A percentile compares a stretch with the other conserved stretches of the same genome.
These are phyloP conservation scores for Gymnocypris eckloni DNA, from an alignment of 2,797 vertebrate genomes.

Conservation along the genomic window DNA sequence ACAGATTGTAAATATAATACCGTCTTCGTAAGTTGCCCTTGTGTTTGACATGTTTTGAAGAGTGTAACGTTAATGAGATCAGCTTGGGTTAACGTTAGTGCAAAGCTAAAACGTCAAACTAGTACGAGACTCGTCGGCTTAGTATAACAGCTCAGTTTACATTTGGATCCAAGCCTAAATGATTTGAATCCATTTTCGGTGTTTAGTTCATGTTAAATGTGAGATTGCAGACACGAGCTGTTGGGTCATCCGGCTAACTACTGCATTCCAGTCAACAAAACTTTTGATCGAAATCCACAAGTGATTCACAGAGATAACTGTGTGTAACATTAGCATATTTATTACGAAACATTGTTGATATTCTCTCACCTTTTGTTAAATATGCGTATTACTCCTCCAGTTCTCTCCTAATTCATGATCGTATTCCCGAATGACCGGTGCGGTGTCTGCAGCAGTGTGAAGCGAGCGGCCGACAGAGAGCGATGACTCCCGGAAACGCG, in stretches of 20 bases:
- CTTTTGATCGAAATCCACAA: background rate
- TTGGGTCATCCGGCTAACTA: background rate
- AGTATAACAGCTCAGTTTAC: background rate
- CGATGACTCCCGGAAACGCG: background rate
- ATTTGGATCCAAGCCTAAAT: background rate
- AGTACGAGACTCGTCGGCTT: background rate
- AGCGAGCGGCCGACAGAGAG: background rate
- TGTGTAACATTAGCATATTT: background rate
- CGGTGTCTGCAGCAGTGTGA: conserved; percentile 29
- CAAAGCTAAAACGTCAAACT: background rate
- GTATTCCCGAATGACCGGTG: background rate
- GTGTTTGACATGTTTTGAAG: no score
- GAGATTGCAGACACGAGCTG: background rate
- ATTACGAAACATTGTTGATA: background rate
- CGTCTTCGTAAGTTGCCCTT: no score
- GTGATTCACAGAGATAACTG: background rate
- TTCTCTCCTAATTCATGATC: background rate
- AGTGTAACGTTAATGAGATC: no score
- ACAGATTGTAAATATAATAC: background rate
- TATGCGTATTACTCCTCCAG: background rate
- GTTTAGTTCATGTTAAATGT: background rate
- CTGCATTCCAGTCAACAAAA: background rate
- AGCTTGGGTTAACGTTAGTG: background rate
- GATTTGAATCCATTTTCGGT: background rate
- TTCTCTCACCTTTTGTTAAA: background rate